Evolutionary conservation across 2,113 vertebrate species (phyloP), one percentile per base, ranked within the genome.

Genomic region (Kobus ellipsiprymnus): DNA sequence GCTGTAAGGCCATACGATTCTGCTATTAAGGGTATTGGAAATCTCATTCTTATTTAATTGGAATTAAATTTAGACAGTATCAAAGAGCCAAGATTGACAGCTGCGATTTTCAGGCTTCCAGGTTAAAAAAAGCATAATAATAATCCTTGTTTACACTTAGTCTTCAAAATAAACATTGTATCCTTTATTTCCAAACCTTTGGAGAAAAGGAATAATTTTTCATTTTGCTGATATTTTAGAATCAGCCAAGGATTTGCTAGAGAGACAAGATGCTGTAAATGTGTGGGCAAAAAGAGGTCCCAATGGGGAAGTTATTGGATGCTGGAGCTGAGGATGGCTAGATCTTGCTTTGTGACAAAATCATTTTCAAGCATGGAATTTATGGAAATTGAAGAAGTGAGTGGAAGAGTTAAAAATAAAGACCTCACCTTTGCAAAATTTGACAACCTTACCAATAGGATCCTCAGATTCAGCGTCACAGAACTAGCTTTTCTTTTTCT

Each of bases 21-120:
- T 97, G 77, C 52, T 91, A 78, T n/a, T 60, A 97, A 97, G 46
- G 23, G 36, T 92, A 93, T 21, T 98, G 88, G 77, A 98, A 98
- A 98, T 96, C 74, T 48, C 5, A 84, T 95, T 97, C 60, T 98
- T 98, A 30, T 36, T 97, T 98, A 98, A 98, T 82, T 98, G 77
- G 54, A 94, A 40, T 40, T 97, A 97, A 81, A 97, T 98, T 98
- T 91, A 96, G 81, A 95, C 54, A 83, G 92, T 91, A 77, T 19
- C 78, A 94, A 92, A 97, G 33, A 97, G 77, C 10, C 46, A 98
- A 92, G 93, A 97, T 33, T 91, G 94, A 97, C 90, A 98, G 48
- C 36, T 96, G 91, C 36, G 91, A 81, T 98, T 30, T 96, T 44
- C 11, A 94, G 44, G 7, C 1, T 96, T 97, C 92, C 89, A 54